Conservation (phyloP, 1,140 invertebrate genomes). For the Phymorhynchus buccinoides region DNA sequence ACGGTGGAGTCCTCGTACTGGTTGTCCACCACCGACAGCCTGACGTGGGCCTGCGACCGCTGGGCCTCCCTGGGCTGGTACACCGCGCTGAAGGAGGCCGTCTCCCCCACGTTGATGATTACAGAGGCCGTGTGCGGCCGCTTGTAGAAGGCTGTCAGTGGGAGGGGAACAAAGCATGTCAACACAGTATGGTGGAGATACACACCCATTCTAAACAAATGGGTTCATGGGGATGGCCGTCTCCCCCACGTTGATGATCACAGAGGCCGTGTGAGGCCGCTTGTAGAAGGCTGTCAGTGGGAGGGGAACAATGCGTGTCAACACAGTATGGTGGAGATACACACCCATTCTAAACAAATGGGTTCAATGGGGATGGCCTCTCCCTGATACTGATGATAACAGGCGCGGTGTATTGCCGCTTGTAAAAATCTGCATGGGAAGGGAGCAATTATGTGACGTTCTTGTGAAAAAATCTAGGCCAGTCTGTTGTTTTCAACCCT, state of each 20-base stretch:
- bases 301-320: constrained; percentile 62
- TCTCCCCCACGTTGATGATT: constrained; percentile 65
- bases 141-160: constrained; percentile 41
- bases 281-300: constrained; percentile 40
- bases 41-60: constrained; percentile 68
- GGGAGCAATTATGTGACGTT: too few relatives aligned
- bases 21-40: constrained; percentile 71
- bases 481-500: too few relatives aligned
- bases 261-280: constrained; percentile 68
- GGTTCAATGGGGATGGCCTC: constrained; percentile 66
- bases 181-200: too few relatives aligned
- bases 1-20: constrained; percentile 73
- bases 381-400: constrained; percentile 67
- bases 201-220: too few relatives aligned
- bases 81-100: constrained; percentile 65
- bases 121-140: constrained; percentile 70
- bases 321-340: too few relatives aligned
- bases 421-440: constrained; percentile 22
- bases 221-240: constrained; percentile 64
- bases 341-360: too few relatives aligned
- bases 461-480: too few relatives aligned
- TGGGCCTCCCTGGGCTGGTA: constrained; percentile 64
- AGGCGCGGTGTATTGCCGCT: constrained; percentile 69
- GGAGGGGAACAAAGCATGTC: too few relatives aligned
- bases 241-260: constrained; percentile 67